Evolutionary conservation across 2,113 vertebrate species (phyloP).

Genomic region (Deroptyus accipitrinus): DNA sequence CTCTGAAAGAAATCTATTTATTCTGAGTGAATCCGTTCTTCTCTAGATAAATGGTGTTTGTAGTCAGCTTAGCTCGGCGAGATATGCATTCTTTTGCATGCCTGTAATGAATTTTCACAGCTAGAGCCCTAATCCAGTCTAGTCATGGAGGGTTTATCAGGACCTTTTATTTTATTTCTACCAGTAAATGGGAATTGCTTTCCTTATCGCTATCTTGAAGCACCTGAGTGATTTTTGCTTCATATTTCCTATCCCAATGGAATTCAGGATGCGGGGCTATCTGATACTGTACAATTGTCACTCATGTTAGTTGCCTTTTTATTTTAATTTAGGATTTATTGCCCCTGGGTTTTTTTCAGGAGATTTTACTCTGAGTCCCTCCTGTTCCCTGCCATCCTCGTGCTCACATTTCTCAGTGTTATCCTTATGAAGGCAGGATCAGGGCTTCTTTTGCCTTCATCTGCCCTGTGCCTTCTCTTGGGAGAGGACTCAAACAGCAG

Average conservation of each 20-base stretch:
- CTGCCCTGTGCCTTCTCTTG: not conserved
- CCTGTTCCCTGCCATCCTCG: not conserved
- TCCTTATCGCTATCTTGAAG: constrained; percentile 16
- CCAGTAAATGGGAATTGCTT: constrained; percentile 46
- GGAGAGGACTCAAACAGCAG: not conserved
- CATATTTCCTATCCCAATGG: constrained; percentile 10
- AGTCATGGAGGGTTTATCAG: constrained; percentile 46
- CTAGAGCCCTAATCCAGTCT: constrained; percentile 55
- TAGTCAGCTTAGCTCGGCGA: constrained; percentile 2
- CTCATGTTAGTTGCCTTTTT: constrained; percentile 24
- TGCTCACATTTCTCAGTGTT: not conserved
- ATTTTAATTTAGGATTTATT: constrained; percentile 19
- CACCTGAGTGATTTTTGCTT: constrained; percentile 15
- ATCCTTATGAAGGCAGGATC: not conserved
- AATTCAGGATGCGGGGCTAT: constrained; percentile 33
- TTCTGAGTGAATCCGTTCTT: constrained; percentile 16
- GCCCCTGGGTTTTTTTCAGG: not conserved
- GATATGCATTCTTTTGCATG: constrained; percentile 44
- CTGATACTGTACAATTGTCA: constrained; percentile 5
- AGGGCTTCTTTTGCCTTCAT: constrained; percentile 10
- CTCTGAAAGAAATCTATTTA: constrained; percentile 56
- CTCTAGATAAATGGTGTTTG: constrained; percentile 54
- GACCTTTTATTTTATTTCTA: constrained; percentile 33
- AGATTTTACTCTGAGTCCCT: constrained; percentile 28
- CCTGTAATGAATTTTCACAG: constrained; percentile 66